Evolutionary conservation across 2,113 vertebrate genomes (phyloP), one percentile per base, ranked within the genome.

Genomic region (Gallinago undulata): DNA sequence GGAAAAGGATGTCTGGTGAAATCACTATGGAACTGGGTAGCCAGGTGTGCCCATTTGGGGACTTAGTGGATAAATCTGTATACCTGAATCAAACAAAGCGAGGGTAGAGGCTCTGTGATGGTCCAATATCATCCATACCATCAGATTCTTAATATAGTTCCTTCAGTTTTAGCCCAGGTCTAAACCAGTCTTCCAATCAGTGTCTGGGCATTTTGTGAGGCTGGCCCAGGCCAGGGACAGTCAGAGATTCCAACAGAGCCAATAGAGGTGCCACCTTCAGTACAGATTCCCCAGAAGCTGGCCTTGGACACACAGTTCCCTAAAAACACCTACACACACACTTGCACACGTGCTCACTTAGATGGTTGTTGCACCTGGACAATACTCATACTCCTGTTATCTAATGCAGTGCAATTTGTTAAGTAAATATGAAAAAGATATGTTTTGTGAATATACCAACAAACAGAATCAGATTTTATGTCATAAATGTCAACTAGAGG

Each of bases 211-310:
- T 14, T 2, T 19, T 55, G 17, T 78, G 47, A 74, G 13, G 12
- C 28, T 66, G 37, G 9, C 24, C 15, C 7, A 27, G 55, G 19
- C 9, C 35, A 50, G 13, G 19, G 30, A 56, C 1, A 1, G 57
- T 89, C 23, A 11, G 18, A 11, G 27, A 33, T 67, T 16, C 27
- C n/a, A 53, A 19, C 1, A 63, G 48, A 74, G 5, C 1, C 11
- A 35, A 37, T 0, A 47, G 9, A 76, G 4, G 6, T 22, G 1
- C 13, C 6, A 23, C 3, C 5, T 1, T 5, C 25, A 63, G 24
- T 19, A 72, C 12, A 25, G 15, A 17, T 3, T 0, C 3, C 10
- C 6, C 47, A 55, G 48, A 37, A 68, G 2, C 6, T 63, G 15
- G 6, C 4, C 18, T 55, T 60, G 27, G 25, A 24, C 7, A 51